Evolutionary conservation across 2,797 vertebrate species (phyloP).

Genomic region (Orestias chungarensis): DNA sequence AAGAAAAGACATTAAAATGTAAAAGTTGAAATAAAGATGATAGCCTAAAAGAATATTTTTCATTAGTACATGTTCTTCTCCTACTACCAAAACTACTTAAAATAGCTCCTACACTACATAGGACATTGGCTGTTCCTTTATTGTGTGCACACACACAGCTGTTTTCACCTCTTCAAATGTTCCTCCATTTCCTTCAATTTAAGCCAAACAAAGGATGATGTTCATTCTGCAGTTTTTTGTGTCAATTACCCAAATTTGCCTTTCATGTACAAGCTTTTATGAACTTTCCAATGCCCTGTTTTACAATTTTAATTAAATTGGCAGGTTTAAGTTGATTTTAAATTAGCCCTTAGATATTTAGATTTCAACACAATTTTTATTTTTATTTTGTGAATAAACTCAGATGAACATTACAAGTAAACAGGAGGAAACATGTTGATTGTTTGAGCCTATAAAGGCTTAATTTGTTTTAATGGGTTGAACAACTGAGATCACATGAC

Average conservation of each 20-base stretch:
- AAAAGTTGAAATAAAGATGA: no score
- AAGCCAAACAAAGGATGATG: background rate
- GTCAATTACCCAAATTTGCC: slow-evolving; percentile 9
- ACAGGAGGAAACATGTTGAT: background rate
- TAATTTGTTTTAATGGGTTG: slow-evolving; percentile 31
- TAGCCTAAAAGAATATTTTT: no score
- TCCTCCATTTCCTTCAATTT: no score
- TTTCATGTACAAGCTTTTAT: slow-evolving; percentile 23
- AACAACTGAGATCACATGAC: slow-evolving; percentile 17
- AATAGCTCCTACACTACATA: no score
- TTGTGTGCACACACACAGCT: slow-evolving; percentile 16
- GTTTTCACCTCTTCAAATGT: slow-evolving; percentile 24
- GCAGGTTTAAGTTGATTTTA: no score
- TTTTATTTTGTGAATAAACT: background rate
- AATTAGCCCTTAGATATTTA: slow-evolving; percentile 31
- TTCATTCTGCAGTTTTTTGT: slow-evolving; percentile 33
- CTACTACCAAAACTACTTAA: no score
- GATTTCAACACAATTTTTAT: background rate
- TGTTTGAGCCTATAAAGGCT: slow-evolving; percentile 41
- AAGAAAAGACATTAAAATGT: no score
- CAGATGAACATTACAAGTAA: background rate
- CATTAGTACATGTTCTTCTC: no score
- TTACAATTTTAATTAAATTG: slow-evolving; percentile 8
- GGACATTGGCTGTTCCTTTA: no score
- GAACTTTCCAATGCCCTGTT: slow-evolving; percentile 18